phyloP scores from a whole-genome alignment of 2,888 invertebrate species.

The Cyclophora punctaria region DNA sequence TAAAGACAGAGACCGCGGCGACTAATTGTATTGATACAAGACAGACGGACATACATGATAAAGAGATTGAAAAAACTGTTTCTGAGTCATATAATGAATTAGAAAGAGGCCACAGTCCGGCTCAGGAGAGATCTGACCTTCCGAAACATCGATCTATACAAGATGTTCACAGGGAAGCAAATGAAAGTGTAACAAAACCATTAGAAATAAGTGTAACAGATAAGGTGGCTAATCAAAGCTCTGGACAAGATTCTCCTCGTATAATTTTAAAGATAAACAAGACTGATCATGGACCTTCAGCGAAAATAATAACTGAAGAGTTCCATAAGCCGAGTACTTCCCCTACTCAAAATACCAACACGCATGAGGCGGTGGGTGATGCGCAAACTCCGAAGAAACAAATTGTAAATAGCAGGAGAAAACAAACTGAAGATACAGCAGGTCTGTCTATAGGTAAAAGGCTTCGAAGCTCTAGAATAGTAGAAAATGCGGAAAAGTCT shows the following conservation, averaged over 20 bases:
- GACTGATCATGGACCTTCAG: conserved; percentile 70
- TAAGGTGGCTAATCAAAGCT: conserved; percentile 49
- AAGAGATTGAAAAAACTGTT: conserved; percentile 20
- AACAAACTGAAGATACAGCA: conserved; percentile 35
- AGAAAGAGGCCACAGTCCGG: conserved; percentile 21
- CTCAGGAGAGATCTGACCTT: conserved; percentile 30
- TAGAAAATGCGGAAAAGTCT: conserved; percentile 50
- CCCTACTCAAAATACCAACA: conserved; percentile 36
- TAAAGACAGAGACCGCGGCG: conserved; percentile 23
- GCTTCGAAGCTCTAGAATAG: conserved; percentile 59
- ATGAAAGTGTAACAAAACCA: conserved; percentile 56
- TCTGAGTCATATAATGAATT: conserved; percentile 23
- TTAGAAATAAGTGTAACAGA: conserved; percentile 65
- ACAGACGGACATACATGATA: conserved; percentile 13
- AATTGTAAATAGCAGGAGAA: conserved; percentile 48
- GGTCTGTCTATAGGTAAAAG: conserved; percentile 53
- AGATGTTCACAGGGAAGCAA: conserved; percentile 38
- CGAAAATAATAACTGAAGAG: conserved; percentile 68
- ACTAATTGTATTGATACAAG: conserved; percentile 25
- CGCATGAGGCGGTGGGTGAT: conserved; percentile 43
- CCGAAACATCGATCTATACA: conserved; percentile 30
- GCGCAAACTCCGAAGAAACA: conserved; percentile 41
- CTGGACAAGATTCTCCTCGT: conserved; percentile 71
- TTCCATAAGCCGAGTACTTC: conserved; percentile 34
- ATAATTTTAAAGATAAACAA: conserved; percentile 80